Conservation (phyloP, 1,140 invertebrate genomes). For the Eurosta solidaginis region DNA sequence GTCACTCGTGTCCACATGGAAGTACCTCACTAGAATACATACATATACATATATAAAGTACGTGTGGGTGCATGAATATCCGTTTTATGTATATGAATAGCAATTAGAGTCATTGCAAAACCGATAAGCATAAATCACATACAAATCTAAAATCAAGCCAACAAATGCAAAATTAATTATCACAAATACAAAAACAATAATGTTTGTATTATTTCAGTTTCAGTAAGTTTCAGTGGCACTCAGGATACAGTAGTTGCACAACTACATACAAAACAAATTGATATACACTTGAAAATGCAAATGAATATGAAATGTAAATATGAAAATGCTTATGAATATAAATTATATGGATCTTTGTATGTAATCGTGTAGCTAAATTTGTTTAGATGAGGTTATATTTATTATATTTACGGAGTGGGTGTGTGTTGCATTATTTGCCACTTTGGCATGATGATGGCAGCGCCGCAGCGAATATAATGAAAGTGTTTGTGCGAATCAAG, state of each 20-base stretch:
- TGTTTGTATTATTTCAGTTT: no score
- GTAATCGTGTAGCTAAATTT: background rate
- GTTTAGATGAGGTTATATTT: background rate
- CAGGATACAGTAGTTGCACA: background rate
- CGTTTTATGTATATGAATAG: background rate
- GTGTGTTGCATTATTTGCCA: background rate
- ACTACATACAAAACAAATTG: background rate
- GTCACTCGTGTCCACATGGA: no score
- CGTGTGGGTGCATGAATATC: background rate
- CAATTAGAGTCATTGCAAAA: background rate
- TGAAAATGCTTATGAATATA: slow-evolving; percentile 1
- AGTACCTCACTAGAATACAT: no score
- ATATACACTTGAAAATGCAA: background rate
- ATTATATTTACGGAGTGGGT: background rate
- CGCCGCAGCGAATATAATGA: background rate
- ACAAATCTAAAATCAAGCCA: background rate
- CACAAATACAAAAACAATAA: background rate
- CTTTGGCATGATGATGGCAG: no score
- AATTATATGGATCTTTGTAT: background rate
- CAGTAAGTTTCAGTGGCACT: background rate
- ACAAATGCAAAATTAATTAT: slow-evolving; percentile 25
- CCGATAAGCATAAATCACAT: background rate
- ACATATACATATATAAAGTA: background rate
- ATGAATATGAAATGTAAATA: slow-evolving; percentile 10
- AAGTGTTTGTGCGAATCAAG: background rate